Percentiles rank a stretch among this genome's conserved stretches.
Conservation (phyloP, 2,113 vertebrate genomes). For the Leptocoma aspasia region DNA sequence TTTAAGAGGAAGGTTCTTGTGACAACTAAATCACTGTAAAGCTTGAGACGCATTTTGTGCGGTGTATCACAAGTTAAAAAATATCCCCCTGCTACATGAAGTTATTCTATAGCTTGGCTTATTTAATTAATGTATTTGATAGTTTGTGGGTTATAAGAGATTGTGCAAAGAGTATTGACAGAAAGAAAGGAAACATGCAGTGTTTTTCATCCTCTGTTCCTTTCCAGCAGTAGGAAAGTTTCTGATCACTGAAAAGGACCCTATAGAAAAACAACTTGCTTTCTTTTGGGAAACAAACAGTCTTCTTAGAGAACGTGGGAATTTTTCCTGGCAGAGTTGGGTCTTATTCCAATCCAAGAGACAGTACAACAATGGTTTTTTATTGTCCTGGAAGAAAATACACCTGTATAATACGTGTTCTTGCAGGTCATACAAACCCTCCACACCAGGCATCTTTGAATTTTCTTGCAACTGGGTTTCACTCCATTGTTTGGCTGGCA, state of each 20-base stretch:
- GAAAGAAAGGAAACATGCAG: background rate
- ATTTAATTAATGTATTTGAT: background rate
- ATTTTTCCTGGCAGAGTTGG: background rate
- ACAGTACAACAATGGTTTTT: background rate
- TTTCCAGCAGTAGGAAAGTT: background rate
- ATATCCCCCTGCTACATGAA: background rate
- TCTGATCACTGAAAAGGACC: background rate
- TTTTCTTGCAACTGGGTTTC: background rate
- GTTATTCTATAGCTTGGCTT: background rate
- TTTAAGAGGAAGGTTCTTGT: background rate
- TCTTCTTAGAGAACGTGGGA: background rate
- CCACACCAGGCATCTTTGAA: conserved; percentile 28
- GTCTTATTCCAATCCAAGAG: background rate
- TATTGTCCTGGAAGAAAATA: conserved; percentile 26
- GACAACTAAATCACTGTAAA: background rate
- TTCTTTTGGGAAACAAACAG: background rate
- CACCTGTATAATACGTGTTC: background rate
- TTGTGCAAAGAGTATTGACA: background rate
- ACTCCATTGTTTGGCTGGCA: conserved; percentile 29
- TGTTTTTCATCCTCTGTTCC: background rate
- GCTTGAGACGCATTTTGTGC: background rate
- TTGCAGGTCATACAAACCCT: background rate
- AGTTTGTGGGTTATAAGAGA: background rate
- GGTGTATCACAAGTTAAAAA: background rate
- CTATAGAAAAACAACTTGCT: background rate